A percentile compares a stretch with the other conserved stretches of the same genome.
Evolutionary conservation across 2,888 invertebrate species (phyloP).

Genomic region (Micoletzkya japonica): DNA sequence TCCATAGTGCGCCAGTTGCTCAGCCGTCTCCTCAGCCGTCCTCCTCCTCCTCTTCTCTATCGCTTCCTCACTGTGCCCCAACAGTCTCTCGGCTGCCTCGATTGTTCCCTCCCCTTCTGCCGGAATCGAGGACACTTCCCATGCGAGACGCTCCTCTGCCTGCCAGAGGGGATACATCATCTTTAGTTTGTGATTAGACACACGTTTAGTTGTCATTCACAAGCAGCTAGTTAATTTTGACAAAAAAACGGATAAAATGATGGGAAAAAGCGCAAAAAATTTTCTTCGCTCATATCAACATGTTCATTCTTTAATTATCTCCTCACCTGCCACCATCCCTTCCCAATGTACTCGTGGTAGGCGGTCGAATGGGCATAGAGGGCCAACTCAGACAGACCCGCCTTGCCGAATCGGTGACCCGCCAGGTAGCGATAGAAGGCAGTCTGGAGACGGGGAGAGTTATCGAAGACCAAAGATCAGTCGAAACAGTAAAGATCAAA

Average conservation of each 20-base stretch:
- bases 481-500: neutral
- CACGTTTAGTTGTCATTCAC: too few relatives aligned
- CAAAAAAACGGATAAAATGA: neutral
- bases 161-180: too few relatives aligned
- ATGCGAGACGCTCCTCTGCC: too few relatives aligned
- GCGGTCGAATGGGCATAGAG: constrained; percentile 37
- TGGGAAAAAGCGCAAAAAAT: too few relatives aligned
- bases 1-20: constrained; percentile 26
- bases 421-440: constrained; percentile 94
- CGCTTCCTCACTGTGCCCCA: neutral
- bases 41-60: too few relatives aligned
- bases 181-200: too few relatives aligned
- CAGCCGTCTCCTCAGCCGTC: neutral
- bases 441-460: constrained; percentile 81
- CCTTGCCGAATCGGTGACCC: constrained; percentile 75
- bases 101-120: too few relatives aligned
- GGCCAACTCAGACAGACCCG: constrained; percentile 38
- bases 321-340: constrained; percentile 18
- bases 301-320: too few relatives aligned
- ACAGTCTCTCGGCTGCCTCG: constrained; percentile 11
- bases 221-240: neutral
- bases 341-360: constrained; percentile 23
- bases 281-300: too few relatives aligned
- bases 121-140: too few relatives aligned
- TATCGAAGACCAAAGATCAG: neutral